Conservation (phyloP, 2,113 vertebrate genomes). For the Vulpes ferrilata region DNA sequence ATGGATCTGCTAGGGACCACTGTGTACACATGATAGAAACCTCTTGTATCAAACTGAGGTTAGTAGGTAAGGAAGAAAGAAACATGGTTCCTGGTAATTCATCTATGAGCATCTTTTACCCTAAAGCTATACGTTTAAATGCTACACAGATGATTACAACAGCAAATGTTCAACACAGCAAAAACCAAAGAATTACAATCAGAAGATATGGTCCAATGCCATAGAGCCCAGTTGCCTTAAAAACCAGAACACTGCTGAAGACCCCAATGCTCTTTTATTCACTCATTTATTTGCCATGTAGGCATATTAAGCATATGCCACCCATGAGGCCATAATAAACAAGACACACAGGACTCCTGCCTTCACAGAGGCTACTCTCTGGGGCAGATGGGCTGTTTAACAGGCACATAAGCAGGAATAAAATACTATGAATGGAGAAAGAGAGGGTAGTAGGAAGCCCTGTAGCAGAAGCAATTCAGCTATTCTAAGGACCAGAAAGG, state of each 20-base stretch:
- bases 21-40: not conserved
- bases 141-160: not conserved
- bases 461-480: not conserved
- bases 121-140: not conserved
- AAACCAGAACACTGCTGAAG: not conserved
- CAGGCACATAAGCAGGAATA: not conserved
- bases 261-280: not conserved
- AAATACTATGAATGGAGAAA: not conserved
- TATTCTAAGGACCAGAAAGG: not conserved
- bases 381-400: not conserved
- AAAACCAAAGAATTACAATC: not conserved
- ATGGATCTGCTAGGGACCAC: not conserved
- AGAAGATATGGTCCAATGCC: not conserved
- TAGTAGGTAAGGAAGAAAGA: not conserved
- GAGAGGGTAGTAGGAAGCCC: not conserved
- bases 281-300: not conserved
- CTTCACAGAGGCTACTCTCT: not conserved
- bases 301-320: not conserved
- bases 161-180: not conserved
- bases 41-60: not conserved
- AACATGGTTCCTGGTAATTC: not conserved
- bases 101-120: not conserved
- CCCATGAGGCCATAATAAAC: not conserved
- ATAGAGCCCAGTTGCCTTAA: not conserved
- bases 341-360: not conserved